Conservation (phyloP, 2,888 invertebrate genomes). For the Ormyrus labotus region DNA sequence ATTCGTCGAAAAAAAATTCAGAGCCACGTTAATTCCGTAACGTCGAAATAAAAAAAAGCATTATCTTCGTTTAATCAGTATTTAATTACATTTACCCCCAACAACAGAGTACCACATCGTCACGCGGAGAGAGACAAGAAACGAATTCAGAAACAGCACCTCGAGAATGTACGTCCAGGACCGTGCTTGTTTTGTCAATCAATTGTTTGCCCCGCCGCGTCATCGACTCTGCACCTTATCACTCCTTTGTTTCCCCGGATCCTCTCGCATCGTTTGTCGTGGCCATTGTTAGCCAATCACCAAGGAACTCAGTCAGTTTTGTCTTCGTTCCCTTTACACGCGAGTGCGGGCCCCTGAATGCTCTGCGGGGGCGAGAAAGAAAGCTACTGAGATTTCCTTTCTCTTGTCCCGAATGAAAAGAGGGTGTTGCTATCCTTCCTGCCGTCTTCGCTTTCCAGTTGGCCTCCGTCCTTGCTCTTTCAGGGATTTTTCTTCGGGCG, state of each 20-base stretch:
- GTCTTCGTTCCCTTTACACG: neutral
- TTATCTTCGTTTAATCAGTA: too few species aligned
- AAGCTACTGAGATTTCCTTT: neutral
- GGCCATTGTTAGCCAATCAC: neutral
- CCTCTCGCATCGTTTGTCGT: constrained; percentile 13
- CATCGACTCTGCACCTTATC: constrained; percentile 3
- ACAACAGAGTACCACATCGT: too few species aligned
- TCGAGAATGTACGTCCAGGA: too few species aligned
- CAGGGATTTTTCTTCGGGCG: too few species aligned
- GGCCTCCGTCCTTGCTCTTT: too few species aligned
- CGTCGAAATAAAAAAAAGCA: too few species aligned
- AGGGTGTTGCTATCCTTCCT: neutral
- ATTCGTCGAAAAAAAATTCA: too few species aligned
- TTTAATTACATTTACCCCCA: too few species aligned
- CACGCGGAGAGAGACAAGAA: too few species aligned
- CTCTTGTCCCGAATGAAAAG: constrained; percentile 5
- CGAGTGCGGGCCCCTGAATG: neutral
- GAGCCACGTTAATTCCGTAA: too few species aligned
- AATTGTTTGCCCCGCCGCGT: neutral
- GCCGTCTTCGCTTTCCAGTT: neutral
- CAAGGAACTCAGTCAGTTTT: neutral
- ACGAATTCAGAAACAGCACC: too few species aligned
- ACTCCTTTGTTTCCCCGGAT: neutral
- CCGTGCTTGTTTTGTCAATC: constrained; percentile 19
- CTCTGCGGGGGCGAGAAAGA: neutral